A percentile compares a stretch with the other conserved stretches of the same genome.
Evolutionary conservation across 2,113 vertebrate genomes (phyloP).

Genomic region (Hoplias malabaricus): DNA sequence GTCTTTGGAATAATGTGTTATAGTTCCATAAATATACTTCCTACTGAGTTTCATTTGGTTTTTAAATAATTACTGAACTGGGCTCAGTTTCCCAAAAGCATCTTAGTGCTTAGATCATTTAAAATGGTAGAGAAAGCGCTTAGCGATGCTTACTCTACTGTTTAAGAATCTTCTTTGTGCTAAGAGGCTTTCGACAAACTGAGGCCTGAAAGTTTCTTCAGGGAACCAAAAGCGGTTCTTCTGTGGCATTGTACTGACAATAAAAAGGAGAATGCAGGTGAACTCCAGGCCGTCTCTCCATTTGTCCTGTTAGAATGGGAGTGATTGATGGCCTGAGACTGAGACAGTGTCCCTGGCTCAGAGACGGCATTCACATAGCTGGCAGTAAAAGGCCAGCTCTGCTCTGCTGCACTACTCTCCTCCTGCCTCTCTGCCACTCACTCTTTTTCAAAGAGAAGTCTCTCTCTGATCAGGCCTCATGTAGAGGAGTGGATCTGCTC

Average conservation of each 20-base stretch:
- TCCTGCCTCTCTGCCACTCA: constrained; percentile 61
- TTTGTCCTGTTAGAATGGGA: constrained; percentile 54
- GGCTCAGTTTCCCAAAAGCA: too few relatives aligned
- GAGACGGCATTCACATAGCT: constrained; percentile 69
- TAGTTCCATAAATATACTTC: too few relatives aligned
- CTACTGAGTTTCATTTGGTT: too few relatives aligned
- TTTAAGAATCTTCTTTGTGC: too few relatives aligned
- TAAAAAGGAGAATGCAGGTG: not conserved
- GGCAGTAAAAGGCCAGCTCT: constrained; percentile 64
- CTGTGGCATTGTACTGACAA: too few relatives aligned
- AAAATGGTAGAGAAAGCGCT: too few relatives aligned
- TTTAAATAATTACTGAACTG: too few relatives aligned
- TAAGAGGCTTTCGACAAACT: too few relatives aligned
- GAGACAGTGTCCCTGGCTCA: constrained; percentile 66
- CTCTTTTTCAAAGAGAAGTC: constrained; percentile 49
- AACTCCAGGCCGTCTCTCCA: constrained; percentile 46
- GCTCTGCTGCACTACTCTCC: constrained; percentile 25
- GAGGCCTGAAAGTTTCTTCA: not conserved
- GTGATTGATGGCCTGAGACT: constrained; percentile 70
- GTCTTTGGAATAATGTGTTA: too few relatives aligned
- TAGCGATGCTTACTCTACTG: too few relatives aligned
- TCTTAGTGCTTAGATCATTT: too few relatives aligned
- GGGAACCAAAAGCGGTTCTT: too few relatives aligned
- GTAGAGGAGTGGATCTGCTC: constrained; percentile 26
- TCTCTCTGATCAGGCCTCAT: constrained; percentile 44